Conservation (phyloP, 2,113 vertebrate species). For the Lasiurus cinereus region DNA sequence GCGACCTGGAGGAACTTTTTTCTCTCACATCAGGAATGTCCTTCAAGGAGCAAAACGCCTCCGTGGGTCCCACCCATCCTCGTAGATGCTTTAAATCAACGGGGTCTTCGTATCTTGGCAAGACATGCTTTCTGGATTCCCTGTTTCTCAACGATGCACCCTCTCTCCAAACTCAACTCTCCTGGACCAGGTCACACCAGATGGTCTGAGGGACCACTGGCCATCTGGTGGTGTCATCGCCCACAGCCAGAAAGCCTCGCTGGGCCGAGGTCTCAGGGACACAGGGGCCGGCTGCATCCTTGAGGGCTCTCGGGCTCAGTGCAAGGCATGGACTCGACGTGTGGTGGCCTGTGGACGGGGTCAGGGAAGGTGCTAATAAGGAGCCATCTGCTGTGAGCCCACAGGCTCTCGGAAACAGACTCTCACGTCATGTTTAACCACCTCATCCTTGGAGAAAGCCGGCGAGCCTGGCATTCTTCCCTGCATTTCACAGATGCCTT, state of each 20-base stretch:
- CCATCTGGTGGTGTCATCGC: accelerated
- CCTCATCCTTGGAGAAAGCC: too few relatives aligned
- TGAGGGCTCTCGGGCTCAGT: background rate
- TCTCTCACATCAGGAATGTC: background rate
- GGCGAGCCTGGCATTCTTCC: too few relatives aligned
- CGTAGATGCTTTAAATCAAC: accelerated
- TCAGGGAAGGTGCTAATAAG: accelerated
- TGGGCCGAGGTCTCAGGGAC: accelerated
- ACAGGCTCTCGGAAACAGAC: too few relatives aligned
- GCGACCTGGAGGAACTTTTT: background rate
- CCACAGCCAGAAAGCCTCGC: background rate
- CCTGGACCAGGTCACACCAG: accelerated
- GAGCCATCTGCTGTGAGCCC: background rate
- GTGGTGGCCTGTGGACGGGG: accelerated
- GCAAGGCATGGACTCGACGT: accelerated
- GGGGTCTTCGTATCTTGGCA: background rate
- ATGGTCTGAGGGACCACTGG: background rate
- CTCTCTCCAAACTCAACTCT: background rate
- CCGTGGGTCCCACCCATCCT: accelerated
- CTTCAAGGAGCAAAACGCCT: background rate
- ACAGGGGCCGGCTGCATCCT: accelerated
- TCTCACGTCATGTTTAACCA: too few relatives aligned
- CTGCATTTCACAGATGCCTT: too few relatives aligned
- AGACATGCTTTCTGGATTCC: background rate
- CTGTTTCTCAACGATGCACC: background rate